Base-by-base conservation (phyloP, 2,888 invertebrate genomes). In the Drosophila ezoana region DNA sequence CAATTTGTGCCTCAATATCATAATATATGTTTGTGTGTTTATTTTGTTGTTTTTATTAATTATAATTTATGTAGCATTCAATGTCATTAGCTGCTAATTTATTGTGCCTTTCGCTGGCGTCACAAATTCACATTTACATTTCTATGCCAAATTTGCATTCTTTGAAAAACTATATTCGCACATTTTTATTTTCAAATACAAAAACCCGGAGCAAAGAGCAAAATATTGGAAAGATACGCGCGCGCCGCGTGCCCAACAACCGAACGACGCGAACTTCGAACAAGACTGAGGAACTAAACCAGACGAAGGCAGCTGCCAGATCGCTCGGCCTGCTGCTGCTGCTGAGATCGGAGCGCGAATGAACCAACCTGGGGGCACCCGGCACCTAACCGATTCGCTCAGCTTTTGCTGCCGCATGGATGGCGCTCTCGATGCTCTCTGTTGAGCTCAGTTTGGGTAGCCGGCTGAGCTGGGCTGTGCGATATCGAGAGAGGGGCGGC, bases 231-330 rank as follows among this genome's bases (percentile, higher is more conserved):
- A 23, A 47, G 45, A 63, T 58, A 69, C 66, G 68, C 79, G 79
- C 80, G 65, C 79, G 76, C 86, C 87, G 83, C 88, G 63, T 82
- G 68, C 70, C 76, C 54, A 75, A 79, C 85, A 83, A 87, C 85
- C 83, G 88, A 76, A 79, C 83, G 87, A 87, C 87, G 87, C 83
- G 73, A 82, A 85, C 80, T 85, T 85, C 86, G 83, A 87, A 84
- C 83, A 84, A 87, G 87, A 87, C 83, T 84, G 73, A 83, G 51
- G 40, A 73, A 49, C 48, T 57, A 38, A 54, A 52, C 37, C 54
- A 20, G 48, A 32, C 77, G 48, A 62, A 67, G 45, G 35, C 76
- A 40, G 67, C 47, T 23, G 67, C 41, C 64, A 57, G 43, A 71
- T 23, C 63, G 40, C 13, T 32, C 43, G 53, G 35, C n/a, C n/a